Conservation (phyloP, 2,888 invertebrate species). For the Aphrophora alni region DNA sequence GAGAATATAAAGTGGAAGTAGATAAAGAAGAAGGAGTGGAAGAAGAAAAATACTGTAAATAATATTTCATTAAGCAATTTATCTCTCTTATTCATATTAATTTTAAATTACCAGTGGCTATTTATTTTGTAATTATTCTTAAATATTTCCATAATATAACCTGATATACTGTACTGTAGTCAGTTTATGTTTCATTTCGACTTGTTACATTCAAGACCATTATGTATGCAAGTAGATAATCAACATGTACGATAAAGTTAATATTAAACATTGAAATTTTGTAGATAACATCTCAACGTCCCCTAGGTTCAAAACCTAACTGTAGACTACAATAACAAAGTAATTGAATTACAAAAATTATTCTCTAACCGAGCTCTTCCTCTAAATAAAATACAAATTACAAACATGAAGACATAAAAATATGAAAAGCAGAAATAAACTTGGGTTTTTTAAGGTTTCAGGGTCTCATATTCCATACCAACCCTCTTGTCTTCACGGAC, state of each 20-base stretch:
- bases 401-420: slow-evolving; percentile 3
- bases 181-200: no score
- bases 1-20: no score
- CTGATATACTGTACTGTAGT: no score
- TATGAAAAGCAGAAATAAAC: neutral
- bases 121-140: no score
- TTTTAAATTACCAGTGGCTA: no score
- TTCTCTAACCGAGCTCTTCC: neutral
- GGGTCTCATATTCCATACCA: neutral
- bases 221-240: neutral
- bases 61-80: no score
- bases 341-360: neutral
- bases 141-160: no score
- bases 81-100: no score
- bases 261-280: neutral
- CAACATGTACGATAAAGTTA: neutral
- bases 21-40: no score
- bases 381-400: neutral
- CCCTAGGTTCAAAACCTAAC: no score
- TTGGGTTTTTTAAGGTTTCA: neutral
- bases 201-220: no score
- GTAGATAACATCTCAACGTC: neutral
- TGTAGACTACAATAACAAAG: neutral
- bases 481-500: neutral
- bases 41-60: no score